Conservation (phyloP, 1,140 invertebrate species). For the Bombus fervidus region DNA sequence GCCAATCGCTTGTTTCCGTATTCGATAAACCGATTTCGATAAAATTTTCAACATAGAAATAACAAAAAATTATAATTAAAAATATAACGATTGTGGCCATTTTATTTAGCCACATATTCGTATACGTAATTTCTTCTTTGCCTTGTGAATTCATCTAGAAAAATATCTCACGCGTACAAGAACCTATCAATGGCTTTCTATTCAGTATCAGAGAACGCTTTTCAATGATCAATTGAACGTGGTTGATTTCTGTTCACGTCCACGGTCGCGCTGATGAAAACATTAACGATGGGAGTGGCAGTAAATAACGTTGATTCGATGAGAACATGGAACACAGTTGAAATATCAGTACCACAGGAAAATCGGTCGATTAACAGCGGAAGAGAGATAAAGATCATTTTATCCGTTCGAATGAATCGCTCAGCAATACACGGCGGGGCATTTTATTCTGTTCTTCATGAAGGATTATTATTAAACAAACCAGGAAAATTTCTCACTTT, state of each 20-base stretch:
- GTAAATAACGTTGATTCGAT: slow-evolving; percentile 1
- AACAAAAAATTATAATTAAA: too few species aligned
- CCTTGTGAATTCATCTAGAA: too few species aligned
- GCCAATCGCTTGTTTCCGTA: too few species aligned
- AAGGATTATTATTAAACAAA: slow-evolving; percentile 1
- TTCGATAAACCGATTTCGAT: too few species aligned
- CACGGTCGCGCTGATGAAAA: background rate
- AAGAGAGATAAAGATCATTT: background rate
- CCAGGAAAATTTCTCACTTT: background rate
- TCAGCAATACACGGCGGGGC: too few species aligned
- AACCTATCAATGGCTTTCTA: background rate
- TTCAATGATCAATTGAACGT: background rate
- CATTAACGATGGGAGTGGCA: background rate
- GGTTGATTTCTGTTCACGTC: background rate
- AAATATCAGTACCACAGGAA: slow-evolving; percentile 2
- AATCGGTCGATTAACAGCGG: background rate
- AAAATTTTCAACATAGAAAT: too few species aligned
- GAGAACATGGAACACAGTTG: background rate
- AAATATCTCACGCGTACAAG: background rate
- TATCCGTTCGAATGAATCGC: slow-evolving; percentile 11
- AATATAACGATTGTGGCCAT: background rate
- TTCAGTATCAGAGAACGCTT: background rate
- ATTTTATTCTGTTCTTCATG: slow-evolving; percentile 13
- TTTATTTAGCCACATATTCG: background rate
- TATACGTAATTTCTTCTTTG: background rate